Percentiles rank a stretch among this genome's conserved stretches.
phyloP scores from a whole-genome alignment of 2,797 vertebrate species.

The Clarias platycephalus region DNA sequence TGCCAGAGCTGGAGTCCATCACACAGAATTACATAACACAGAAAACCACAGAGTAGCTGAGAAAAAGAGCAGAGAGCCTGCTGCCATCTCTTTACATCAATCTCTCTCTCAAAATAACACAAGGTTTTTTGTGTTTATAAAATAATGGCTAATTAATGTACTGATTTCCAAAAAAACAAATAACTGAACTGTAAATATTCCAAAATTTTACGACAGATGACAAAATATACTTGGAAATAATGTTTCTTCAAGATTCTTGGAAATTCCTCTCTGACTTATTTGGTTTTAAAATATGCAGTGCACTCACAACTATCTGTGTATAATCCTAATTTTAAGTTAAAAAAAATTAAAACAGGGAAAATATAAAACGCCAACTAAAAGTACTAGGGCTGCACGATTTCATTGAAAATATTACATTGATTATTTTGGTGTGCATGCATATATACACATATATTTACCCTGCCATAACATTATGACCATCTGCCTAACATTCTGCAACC shows the following conservation, averaged over 20 bases:
- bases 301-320: background rate
- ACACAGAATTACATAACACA: conserved; percentile 57
- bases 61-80: conserved; percentile 1
- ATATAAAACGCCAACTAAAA: no score
- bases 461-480: no score
- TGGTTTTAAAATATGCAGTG: background rate
- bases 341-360: no score
- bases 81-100: conserved; percentile 22
- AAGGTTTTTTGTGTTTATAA: background rate
- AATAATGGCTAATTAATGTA: background rate
- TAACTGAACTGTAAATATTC: background rate
- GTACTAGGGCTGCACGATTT: no score
- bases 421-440: no score
- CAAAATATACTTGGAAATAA: background rate
- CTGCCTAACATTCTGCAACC: no score
- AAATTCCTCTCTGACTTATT: background rate
- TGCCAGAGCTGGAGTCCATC: conserved; percentile 34
- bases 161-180: background rate
- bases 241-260: background rate
- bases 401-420: no score
- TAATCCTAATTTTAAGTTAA: background rate
- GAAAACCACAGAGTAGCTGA: conserved; percentile 45
- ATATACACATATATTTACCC: no score
- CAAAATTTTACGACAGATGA: background rate
- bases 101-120: conserved; percentile 4